Conservation (phyloP, 2,113 vertebrate species). For the Turnix velox region DNA sequence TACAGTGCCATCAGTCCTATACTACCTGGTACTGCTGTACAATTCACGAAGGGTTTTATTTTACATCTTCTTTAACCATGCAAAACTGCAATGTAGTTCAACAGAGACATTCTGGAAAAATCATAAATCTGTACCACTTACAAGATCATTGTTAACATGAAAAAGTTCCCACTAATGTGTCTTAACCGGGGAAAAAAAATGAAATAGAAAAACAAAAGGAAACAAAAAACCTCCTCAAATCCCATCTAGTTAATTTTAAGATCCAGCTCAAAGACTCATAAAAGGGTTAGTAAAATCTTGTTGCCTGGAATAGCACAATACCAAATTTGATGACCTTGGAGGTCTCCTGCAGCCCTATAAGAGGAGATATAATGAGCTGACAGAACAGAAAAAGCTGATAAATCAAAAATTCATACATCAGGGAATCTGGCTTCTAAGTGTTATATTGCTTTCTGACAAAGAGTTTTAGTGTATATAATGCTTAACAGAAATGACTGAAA, state of each 20-base stretch:
- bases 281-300: neutral
- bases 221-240: neutral
- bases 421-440: neutral
- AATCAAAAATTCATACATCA: neutral
- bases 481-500: neutral
- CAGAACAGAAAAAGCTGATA: neutral
- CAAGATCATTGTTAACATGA: neutral
- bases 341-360: neutral
- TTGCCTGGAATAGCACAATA: neutral
- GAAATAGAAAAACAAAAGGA: accelerated
- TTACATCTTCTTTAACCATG: neutral
- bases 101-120: neutral
- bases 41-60: neutral
- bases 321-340: neutral
- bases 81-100: neutral
- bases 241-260: neutral
- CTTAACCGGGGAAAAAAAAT: neutral
- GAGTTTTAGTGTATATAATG: neutral
- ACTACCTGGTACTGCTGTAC: neutral
- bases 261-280: neutral
- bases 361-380: no score
- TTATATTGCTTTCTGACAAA: neutral
- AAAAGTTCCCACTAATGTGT: neutral
- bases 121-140: neutral
- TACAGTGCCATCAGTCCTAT: neutral